Conservation (phyloP, 2,797 vertebrate species). For the Fistularia commersonii region DNA sequence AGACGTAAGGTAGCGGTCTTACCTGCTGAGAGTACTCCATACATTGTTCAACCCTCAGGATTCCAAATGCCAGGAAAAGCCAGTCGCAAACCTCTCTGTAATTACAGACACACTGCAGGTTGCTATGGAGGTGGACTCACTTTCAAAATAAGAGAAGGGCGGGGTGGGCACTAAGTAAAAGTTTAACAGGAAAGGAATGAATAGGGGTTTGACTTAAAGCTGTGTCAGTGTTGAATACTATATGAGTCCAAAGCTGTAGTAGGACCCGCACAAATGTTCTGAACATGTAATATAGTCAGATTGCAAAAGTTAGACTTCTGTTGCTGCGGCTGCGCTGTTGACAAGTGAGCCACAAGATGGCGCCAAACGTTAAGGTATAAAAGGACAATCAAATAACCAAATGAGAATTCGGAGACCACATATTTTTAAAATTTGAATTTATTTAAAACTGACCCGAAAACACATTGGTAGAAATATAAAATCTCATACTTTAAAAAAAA, state of each 20-base stretch:
- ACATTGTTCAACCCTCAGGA: constrained; percentile 41
- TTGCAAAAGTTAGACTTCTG: too few relatives aligned
- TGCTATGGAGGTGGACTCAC: constrained; percentile 73
- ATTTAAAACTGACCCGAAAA: constrained; percentile 69
- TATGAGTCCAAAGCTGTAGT: too few relatives aligned
- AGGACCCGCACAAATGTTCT: too few relatives aligned
- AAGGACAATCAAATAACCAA: constrained; percentile 3
- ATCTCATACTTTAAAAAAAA: constrained; percentile 12
- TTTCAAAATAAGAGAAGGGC: constrained; percentile 50
- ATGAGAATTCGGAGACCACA: background rate
- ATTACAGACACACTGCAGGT: constrained; percentile 61
- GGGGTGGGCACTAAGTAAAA: constrained; percentile 35
- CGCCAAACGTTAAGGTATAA: constrained; percentile 21
- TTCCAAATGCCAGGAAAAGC: background rate
- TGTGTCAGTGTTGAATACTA: too few relatives aligned
- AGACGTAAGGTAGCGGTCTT: constrained; percentile 21
- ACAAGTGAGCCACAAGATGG: constrained; percentile 51
- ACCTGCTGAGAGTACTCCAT: constrained; percentile 56
- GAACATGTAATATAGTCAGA: too few relatives aligned
- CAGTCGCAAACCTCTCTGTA: constrained; percentile 31
- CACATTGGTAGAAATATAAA: constrained; percentile 44
- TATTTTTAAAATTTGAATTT: constrained; percentile 46
- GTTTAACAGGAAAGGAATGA: constrained; percentile 42
- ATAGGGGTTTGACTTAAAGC: background rate
- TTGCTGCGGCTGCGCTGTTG: too few relatives aligned